Conservation (phyloP, 1,140 invertebrate genomes). For the Camponotus pennsylvanicus region DNA sequence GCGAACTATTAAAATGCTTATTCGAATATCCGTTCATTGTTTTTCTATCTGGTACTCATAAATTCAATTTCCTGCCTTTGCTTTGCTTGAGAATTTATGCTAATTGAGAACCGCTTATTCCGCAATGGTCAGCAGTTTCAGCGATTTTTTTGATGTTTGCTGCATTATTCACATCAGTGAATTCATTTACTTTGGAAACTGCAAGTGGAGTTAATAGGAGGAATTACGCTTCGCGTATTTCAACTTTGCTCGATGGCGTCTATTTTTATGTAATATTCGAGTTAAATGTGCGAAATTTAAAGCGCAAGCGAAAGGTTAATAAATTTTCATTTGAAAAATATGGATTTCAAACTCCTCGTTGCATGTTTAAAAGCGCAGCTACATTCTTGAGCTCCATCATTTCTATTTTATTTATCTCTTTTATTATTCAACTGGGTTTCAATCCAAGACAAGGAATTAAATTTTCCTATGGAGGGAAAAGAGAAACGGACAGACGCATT, state of each 20-base stretch:
- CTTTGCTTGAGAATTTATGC: conserved; percentile 48
- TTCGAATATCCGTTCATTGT: background rate
- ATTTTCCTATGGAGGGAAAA: conserved; percentile 12
- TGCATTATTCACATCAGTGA: conserved; percentile 15
- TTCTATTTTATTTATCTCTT: background rate
- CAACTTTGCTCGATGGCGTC: background rate
- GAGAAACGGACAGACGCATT: background rate
- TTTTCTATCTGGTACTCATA: conserved; percentile 14
- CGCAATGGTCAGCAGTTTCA: conserved; percentile 37
- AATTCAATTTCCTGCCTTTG: background rate
- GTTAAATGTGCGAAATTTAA: background rate
- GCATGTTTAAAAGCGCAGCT: background rate
- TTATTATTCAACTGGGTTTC: background rate
- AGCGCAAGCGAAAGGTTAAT: background rate
- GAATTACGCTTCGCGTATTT: conserved; percentile 17
- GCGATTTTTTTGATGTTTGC: conserved; percentile 38
- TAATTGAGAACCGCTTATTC: conserved; percentile 26
- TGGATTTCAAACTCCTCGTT: background rate
- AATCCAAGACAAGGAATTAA: background rate
- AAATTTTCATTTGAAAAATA: background rate
- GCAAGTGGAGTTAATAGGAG: conserved; percentile 22
- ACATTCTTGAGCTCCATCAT: too few species aligned
- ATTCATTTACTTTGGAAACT: conserved; percentile 52
- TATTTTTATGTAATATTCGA: conserved; percentile 8
- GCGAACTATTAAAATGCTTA: background rate